A percentile compares a stretch with the other conserved stretches of the same genome.
Conservation (phyloP, 2,797 vertebrate species). For the Sphaeramia orbicularis region DNA sequence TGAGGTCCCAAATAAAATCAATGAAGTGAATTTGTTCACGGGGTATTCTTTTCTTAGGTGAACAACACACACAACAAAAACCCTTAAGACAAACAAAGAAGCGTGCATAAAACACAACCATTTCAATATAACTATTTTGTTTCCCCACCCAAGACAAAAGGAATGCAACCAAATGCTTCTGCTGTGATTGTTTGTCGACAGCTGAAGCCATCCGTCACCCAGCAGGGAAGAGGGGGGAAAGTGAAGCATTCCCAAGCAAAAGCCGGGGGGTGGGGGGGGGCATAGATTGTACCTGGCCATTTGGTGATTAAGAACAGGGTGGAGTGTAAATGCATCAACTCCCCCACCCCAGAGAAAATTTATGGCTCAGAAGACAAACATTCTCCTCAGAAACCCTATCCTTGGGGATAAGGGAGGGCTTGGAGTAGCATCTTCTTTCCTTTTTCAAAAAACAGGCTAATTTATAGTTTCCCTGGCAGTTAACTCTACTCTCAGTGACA, state of each 20-base stretch:
- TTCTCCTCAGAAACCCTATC: constrained; percentile 80
- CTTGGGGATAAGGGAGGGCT: constrained; percentile 72
- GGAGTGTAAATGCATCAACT: constrained; percentile 71
- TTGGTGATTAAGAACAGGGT: constrained; percentile 78
- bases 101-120: constrained; percentile 48
- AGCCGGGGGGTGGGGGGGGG: constrained; percentile 49
- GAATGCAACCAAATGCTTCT: constrained; percentile 82
- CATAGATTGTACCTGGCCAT: constrained; percentile 84
- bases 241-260: constrained; percentile 69
- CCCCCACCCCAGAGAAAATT: constrained; percentile 62
- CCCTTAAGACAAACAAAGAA: constrained; percentile 52
- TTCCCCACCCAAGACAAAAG: constrained; percentile 74
- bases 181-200: constrained; percentile 81
- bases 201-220: constrained; percentile 85
- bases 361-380: constrained; percentile 77
- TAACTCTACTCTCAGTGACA: constrained; percentile 82
- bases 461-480: constrained; percentile 84
- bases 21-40: constrained; percentile 45
- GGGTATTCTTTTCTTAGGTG: constrained; percentile 64
- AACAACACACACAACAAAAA: constrained; percentile 39
- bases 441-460: constrained; percentile 65
- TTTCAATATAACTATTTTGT: constrained; percentile 72
- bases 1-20: constrained; percentile 16
- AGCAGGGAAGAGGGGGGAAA: constrained; percentile 68
- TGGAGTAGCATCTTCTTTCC: constrained; percentile 72